Percentiles rank a stretch among this genome's conserved stretches.
Evolutionary conservation across 2,888 invertebrate genomes (phyloP).

Genomic region (Phorcus lineatus): DNA sequence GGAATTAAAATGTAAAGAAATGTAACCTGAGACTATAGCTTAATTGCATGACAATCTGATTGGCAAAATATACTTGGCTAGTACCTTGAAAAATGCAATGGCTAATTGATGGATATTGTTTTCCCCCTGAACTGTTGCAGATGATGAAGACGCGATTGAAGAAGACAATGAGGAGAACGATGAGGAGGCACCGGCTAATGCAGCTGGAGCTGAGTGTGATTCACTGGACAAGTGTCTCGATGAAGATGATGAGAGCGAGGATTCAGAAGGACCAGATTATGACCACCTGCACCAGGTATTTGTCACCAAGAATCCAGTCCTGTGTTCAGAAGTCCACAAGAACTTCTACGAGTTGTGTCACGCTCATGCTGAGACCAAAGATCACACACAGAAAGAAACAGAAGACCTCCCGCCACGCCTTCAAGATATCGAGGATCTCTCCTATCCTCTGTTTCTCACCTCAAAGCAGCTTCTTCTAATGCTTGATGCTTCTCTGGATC

Average conservation of each 20-base stretch:
- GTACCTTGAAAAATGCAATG: neutral
- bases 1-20: no score
- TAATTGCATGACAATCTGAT: no score
- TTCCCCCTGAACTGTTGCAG: neutral
- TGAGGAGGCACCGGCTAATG: slow-evolving; percentile 29
- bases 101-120: neutral
- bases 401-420: slow-evolving; percentile 30
- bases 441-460: slow-evolving; percentile 66
- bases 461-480: slow-evolving; percentile 63
- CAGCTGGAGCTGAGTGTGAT: slow-evolving; percentile 34
- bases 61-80: no score
- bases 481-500: slow-evolving; percentile 66
- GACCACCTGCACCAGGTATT: slow-evolving; percentile 56
- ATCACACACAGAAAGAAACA: slow-evolving; percentile 43
- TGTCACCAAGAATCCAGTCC: slow-evolving; percentile 66
- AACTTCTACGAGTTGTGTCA: slow-evolving; percentile 65
- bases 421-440: slow-evolving; percentile 38
- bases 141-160: neutral
- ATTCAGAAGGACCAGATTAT: slow-evolving; percentile 5
- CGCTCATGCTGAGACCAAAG: slow-evolving; percentile 48
- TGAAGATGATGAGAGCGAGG: slow-evolving; percentile 29
- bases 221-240: neutral
- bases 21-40: no score
- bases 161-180: slow-evolving; percentile 30
- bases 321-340: slow-evolving; percentile 68